phyloP scores from a whole-genome alignment of 2,888 invertebrate species.

The Morinoia aosen region DNA sequence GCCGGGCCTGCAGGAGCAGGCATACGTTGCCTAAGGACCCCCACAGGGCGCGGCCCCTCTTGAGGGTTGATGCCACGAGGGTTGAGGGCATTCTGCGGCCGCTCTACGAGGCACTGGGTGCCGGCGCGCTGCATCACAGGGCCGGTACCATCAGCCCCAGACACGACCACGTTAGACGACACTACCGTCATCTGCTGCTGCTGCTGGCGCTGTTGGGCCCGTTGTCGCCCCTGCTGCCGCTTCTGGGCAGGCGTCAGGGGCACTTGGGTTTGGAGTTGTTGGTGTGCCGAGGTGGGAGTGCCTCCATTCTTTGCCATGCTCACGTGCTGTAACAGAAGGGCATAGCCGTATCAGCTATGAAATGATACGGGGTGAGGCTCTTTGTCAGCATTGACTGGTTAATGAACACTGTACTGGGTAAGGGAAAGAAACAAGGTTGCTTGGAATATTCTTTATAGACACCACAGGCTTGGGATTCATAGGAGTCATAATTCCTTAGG shows the following conservation, averaged over 20 bases:
- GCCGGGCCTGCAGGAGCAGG: neutral
- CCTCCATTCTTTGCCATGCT: neutral
- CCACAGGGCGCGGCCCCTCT: conserved; percentile 25
- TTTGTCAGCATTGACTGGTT: no score
- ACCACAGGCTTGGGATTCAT: neutral
- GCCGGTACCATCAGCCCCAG: neutral
- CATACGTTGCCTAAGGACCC: neutral
- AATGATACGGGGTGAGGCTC: neutral
- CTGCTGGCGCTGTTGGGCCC: neutral
- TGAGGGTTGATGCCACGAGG: neutral
- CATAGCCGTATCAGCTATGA: neutral
- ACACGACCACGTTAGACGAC: neutral
- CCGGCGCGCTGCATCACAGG: neutral
- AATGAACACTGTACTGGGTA: no score
- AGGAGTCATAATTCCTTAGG: neutral
- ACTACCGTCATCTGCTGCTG: neutral
- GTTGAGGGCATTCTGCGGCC: neutral
- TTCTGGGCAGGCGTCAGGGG: conserved; percentile 32
- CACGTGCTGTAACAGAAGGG: neutral
- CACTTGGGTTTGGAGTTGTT: neutral
- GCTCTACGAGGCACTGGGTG: conserved; percentile 20
- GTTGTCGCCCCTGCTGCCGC: conserved; percentile 20
- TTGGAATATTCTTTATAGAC: neutral
- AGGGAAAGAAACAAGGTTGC: neutral
- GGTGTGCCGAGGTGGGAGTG: neutral